Evolutionary conservation across 2,113 vertebrate genomes (phyloP).

Genomic region (Calonectris borealis): DNA sequence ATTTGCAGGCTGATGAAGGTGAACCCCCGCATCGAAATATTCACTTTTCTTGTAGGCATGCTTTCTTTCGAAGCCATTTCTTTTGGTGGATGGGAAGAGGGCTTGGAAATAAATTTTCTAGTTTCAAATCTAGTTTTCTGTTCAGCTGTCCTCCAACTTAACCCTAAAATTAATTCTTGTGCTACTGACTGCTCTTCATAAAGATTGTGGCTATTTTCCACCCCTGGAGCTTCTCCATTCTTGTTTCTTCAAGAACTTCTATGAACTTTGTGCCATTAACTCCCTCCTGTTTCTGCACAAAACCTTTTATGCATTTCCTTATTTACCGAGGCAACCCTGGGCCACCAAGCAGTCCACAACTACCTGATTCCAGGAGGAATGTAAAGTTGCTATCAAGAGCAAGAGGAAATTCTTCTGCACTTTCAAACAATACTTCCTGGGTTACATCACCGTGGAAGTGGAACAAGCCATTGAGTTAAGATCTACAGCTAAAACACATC

Average conservation of each 20-base stretch:
- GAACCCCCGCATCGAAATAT: rapidly evolving
- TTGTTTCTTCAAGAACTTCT: not conserved
- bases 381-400: not conserved
- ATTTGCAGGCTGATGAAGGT: not conserved
- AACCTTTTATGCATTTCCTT: not conserved
- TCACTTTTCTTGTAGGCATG: not conserved
- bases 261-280: not conserved
- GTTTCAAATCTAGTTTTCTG: not conserved
- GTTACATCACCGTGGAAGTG: not conserved
- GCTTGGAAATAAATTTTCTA: not conserved
- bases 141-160: not conserved
- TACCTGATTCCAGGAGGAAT: not conserved
- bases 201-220: not conserved
- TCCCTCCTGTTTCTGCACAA: not conserved
- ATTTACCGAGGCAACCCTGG: not conserved
- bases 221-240: not conserved
- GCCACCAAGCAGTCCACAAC: not conserved
- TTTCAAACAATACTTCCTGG: not conserved
- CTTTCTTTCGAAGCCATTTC: not conserved
- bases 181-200: not conserved
- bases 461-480: not conserved
- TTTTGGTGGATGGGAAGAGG: not conserved
- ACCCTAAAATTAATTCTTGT: not conserved
- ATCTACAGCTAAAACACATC: not conserved
- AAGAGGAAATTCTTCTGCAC: not conserved